Base-by-base conservation (phyloP, 2,113 vertebrate genomes). In the Aegotheles bennettii region DNA sequence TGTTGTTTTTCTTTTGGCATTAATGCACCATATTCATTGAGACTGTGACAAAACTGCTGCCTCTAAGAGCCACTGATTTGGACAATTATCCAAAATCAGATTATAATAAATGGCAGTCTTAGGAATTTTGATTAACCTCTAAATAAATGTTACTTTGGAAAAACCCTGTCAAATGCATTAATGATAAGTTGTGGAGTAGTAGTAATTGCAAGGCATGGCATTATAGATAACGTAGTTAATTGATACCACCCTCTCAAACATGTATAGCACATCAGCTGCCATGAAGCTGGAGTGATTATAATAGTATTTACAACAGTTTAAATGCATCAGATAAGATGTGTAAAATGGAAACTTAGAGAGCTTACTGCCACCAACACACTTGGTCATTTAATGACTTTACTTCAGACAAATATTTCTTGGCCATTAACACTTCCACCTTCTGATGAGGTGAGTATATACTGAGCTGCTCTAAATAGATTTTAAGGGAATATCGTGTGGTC, bases 61-160 rank as follows among this genome's bases (percentile, higher is more conserved):
- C 89, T 96, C 74, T 91, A 90, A 95, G 93, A 95, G 88, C 86
- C 87, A 84, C 86, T 95, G 95, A 97, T 97, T 97, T 97, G 92
- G 96, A 96, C 95, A 97, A 95, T 97, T 97, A 96, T 97, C 94
- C 95, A 95, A 97, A 98, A 97, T 96, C 93, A 97, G 90, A 96
- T 98, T 97, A 96, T 97, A 96, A 97, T 97, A 97, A 98, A 97
- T 81, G 21, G 31, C 87, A 92, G 86, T 94, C 89, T 96, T 91
- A 93, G 94, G 84, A 96, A 97, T 97, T 97, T 97, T 97, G 95
- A 97, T 98, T 97, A 98, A 97, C 94, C 90, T 98, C 96, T 97
- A 96, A 97, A 97, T 97, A 97, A 97, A 93, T 95, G 89, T 97
- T 97, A 94, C 95, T 97, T 97, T 96, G 63, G 78, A 77, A 96